Evolutionary conservation across 2,797 vertebrate species (phyloP).

Genomic region (Pseudopleuronectes americanus): DNA sequence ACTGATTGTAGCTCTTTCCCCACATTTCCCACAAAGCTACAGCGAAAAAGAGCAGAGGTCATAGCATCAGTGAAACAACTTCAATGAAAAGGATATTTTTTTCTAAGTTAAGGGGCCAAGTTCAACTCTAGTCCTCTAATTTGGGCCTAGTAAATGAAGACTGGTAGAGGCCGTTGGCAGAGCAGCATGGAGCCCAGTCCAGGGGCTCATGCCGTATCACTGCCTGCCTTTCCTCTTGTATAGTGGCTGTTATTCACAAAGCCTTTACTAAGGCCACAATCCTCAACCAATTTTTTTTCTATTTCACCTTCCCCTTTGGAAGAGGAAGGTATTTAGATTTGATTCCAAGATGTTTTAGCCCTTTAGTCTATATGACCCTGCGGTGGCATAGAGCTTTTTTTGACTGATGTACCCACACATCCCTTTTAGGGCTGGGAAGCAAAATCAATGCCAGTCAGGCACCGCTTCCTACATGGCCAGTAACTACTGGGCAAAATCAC

Average conservation of each 20-base stretch:
- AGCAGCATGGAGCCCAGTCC: slow-evolving; percentile 44
- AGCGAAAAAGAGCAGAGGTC: slow-evolving; percentile 56
- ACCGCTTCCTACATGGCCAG: too few species aligned
- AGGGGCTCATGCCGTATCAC: slow-evolving; percentile 41
- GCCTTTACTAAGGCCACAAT: background rate
- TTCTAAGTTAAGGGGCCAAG: slow-evolving; percentile 70
- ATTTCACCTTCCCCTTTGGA: slow-evolving; percentile 1
- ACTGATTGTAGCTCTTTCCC: slow-evolving; percentile 19
- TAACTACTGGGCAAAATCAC: too few species aligned
- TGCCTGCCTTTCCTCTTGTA: slow-evolving; percentile 23
- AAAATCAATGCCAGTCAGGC: too few species aligned
- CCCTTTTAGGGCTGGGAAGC: too few species aligned
- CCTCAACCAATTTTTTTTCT: background rate
- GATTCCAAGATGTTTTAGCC: background rate
- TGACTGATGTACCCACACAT: too few species aligned
- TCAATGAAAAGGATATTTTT: slow-evolving; percentile 61
- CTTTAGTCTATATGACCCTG: background rate
- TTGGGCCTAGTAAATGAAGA: slow-evolving; percentile 75
- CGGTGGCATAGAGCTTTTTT: too few species aligned
- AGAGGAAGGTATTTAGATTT: background rate
- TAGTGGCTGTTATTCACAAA: slow-evolving; percentile 14
- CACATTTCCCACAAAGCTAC: slow-evolving; percentile 47
- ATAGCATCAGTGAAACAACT: slow-evolving; percentile 52
- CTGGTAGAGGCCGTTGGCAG: slow-evolving; percentile 73
- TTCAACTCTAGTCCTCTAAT: slow-evolving; percentile 75